A percentile compares a stretch with the other conserved stretches of the same genome.
phyloP scores from a whole-genome alignment of 2,888 invertebrate species.

The Cryptops parisi region DNA sequence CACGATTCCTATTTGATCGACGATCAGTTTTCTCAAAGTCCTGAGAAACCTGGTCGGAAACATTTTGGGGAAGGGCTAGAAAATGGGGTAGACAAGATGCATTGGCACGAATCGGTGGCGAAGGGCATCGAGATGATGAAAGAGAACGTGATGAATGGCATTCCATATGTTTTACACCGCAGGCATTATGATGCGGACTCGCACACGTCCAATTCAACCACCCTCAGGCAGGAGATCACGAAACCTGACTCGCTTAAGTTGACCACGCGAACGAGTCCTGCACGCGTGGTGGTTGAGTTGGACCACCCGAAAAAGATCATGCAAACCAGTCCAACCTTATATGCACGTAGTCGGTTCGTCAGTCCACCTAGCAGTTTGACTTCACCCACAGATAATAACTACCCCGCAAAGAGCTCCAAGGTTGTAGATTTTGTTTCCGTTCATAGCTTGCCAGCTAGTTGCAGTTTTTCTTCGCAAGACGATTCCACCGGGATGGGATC shows the following conservation, averaged over 20 bases:
- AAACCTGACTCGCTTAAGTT: not conserved
- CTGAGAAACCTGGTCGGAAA: slow-evolving; percentile 1
- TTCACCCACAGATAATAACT: not conserved
- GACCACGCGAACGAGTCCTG: slow-evolving; percentile 4
- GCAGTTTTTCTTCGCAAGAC: slow-evolving; percentile 31
- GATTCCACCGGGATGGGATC: slow-evolving; percentile 25
- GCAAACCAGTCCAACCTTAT: slow-evolving; percentile 18
- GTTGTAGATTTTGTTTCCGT: slow-evolving; percentile 16
- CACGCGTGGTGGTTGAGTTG: slow-evolving; percentile 12
- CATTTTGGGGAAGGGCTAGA: not conserved
- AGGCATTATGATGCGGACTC: slow-evolving; percentile 16
- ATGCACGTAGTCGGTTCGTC: slow-evolving; percentile 16
- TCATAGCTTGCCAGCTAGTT: slow-evolving; percentile 23
- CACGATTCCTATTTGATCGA: slow-evolving; percentile 24
- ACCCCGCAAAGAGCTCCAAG: slow-evolving; percentile 10
- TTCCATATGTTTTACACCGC: slow-evolving; percentile 29
- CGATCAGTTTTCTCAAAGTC: slow-evolving; percentile 12
- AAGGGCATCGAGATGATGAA: not conserved
- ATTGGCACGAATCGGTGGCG: not conserved
- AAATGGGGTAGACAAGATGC: not conserved
- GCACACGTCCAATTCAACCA: not conserved
- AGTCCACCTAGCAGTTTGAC: not conserved
- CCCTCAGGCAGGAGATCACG: slow-evolving; percentile 1
- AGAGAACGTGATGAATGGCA: slow-evolving; percentile 25
- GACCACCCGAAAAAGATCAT: slow-evolving; percentile 15